These are phyloP conservation scores for Pyrocoelia pectoralis DNA, from an alignment of 2,888 invertebrate species.

Conservation along the genomic window DNA sequence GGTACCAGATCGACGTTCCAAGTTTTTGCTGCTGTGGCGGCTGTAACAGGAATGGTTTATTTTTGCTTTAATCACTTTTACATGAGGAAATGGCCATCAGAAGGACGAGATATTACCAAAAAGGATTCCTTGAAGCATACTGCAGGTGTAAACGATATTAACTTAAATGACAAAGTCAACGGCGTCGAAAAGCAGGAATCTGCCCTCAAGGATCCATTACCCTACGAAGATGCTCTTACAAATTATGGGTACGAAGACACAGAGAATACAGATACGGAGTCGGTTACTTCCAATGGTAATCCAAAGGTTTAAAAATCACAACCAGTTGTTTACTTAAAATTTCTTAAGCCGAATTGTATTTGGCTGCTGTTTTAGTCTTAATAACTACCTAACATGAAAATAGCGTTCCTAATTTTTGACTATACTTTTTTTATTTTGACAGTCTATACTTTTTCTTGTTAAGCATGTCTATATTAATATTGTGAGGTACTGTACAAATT, in stretches of 20 bases:
- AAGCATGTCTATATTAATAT: too few relatives aligned
- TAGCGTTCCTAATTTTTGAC: too few relatives aligned
- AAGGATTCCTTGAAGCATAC: slow-evolving; percentile 57
- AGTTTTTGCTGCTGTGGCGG: slow-evolving; percentile 70
- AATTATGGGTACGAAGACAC: slow-evolving; percentile 54
- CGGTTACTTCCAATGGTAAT: background rate
- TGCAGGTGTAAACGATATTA: slow-evolving; percentile 39
- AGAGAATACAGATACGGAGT: slow-evolving; percentile 35
- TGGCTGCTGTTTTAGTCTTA: background rate
- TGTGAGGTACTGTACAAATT: background rate
- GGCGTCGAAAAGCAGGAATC: slow-evolving; percentile 20
- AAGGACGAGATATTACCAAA: slow-evolving; percentile 67
- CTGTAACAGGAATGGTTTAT: slow-evolving; percentile 73
- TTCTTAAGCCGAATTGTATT: background rate
- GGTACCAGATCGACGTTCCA: slow-evolving; percentile 78
- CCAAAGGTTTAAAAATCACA: background rate
- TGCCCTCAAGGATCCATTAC: slow-evolving; percentile 42
- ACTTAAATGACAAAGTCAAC: slow-evolving; percentile 42
- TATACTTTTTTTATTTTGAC: too few relatives aligned
- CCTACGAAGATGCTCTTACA: slow-evolving; percentile 52
- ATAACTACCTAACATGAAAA: too few relatives aligned
- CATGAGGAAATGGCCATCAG: slow-evolving; percentile 65
- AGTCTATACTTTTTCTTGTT: too few relatives aligned
- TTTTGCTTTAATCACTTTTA: slow-evolving; percentile 73
- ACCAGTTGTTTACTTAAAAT: background rate